phyloP scores from a whole-genome alignment of 1,140 invertebrate genomes.

The Drosophila albomicans region DNA sequence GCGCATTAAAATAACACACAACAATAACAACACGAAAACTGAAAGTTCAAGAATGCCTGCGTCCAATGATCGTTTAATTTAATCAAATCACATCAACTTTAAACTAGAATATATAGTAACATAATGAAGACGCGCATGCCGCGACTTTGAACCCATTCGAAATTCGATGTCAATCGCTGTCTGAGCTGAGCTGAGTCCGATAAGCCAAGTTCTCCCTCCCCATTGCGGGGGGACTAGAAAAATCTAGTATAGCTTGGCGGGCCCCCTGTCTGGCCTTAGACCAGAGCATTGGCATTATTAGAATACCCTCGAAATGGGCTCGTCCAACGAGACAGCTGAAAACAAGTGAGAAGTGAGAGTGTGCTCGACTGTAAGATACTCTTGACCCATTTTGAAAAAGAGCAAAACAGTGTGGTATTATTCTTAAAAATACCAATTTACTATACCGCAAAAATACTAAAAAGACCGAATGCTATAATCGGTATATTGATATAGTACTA shows the following conservation, averaged over 20 bases:
- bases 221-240: conserved; percentile 2
- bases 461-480: too few species aligned
- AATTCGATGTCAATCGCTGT: conserved; percentile 13
- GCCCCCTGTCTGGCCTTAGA: conserved; percentile 32
- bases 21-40: not conserved
- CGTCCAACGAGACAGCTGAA: too few species aligned
- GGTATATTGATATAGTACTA: too few species aligned
- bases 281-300: not conserved
- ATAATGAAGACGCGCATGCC: conserved; percentile 15
- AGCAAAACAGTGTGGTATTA: too few species aligned
- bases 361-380: too few species aligned
- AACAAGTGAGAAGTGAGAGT: too few species aligned
- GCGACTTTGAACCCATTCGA: conserved; percentile 52
- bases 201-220: conserved; percentile 23
- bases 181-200: conserved; percentile 27
- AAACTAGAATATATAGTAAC: not conserved
- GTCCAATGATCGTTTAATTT: conserved; percentile 48
- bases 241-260: conserved; percentile 14
- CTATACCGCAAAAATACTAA: too few species aligned
- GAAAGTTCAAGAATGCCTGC: conserved; percentile 52
- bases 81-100: conserved; percentile 39
- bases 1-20: conserved; percentile 25
- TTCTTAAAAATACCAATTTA: too few species aligned
- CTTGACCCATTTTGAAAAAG: too few species aligned
- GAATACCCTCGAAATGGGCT: conserved; percentile 10